Evolutionary conservation across 2,888 invertebrate genomes (phyloP), one percentile per base, ranked within the genome.

Genomic region (Sinhomidia bicolor): DNA sequence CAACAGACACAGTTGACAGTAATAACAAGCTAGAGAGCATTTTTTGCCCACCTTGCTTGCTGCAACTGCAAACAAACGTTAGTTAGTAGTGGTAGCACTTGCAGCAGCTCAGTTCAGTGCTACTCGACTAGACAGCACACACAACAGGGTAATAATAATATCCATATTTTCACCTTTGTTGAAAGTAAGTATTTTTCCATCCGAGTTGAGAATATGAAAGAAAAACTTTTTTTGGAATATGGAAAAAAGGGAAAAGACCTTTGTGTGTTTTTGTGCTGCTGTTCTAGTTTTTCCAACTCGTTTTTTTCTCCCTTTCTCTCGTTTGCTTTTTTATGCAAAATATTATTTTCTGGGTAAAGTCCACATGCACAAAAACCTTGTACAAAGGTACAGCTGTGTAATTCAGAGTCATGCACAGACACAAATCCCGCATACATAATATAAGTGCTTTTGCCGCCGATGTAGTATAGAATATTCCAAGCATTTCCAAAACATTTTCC

Each of bases 181-280:
- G 57, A 57, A 36, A 36, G 7, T 36, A 36, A 23, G 57, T 17
- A 23, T 57, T 57, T 57, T 57, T 57, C 2, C 23, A 57, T 57
- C 23, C 6, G 23, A 57, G 20, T 57, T 57, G 20, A 57, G 57
- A 57, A 57, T 57, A n/a, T 57, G 17, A 57, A 57, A n/a, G 23
- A 17, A 1, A 12, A 76, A 76, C 47, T 74, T 74, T 47, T 51
- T 51, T 51, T 71, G 4, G 71, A n/a, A n/a, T 54, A 5, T 54
- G 54, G n/a, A 54, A 6, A 54, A 54, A 6, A 54, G 54, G 6
- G 17, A 1, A 54, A 5, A 47, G 54, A 17, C 17, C 54, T 17
- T 54, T 47, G 14, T 47, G 14, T 47, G 10, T 47, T 54, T 54
- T 1, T 54, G 54, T 54, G 54, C 54, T 54, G 14, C 17, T 54